These are phyloP conservation scores for Teleogryllus occipitalis DNA, from an alignment of 1,140 invertebrate genomes.

Conservation along the genomic window DNA sequence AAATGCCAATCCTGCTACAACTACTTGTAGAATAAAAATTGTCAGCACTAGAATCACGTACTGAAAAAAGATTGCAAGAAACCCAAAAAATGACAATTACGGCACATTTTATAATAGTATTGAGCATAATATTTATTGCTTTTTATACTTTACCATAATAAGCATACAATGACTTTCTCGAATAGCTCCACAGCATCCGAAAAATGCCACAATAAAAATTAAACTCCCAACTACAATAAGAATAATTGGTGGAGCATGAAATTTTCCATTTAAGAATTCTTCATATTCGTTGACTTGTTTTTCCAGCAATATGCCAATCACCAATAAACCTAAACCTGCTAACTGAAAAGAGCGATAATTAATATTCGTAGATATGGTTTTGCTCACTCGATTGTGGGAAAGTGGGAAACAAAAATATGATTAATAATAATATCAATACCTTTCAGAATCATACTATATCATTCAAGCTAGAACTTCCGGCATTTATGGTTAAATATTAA, in stretches of 20 bases:
- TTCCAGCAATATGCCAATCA: not conserved
- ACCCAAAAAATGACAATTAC: not conserved
- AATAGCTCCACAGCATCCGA: conserved; percentile 68
- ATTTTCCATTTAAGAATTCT: conserved; percentile 48
- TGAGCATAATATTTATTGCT: not conserved
- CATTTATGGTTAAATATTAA: too few relatives aligned
- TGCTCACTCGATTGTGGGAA: too few relatives aligned
- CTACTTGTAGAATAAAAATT: not conserved
- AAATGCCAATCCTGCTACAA: not conserved
- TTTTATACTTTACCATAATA: conserved; percentile 43
- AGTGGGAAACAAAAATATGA: too few relatives aligned
- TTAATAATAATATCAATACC: too few relatives aligned
- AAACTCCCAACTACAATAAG: conserved; percentile 57
- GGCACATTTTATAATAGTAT: not conserved
- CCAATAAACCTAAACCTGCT: not conserved
- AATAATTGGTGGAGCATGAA: conserved; percentile 50
- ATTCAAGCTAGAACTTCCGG: too few relatives aligned
- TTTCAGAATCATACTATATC: too few relatives aligned
- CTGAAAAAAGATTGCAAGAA: not conserved
- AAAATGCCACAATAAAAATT: conserved; percentile 58
- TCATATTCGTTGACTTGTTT: conserved; percentile 37
- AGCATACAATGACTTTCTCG: conserved; percentile 57
- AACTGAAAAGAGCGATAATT: not conserved
- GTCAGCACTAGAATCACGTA: not conserved
- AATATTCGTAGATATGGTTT: too few relatives aligned